These are phyloP conservation scores for Geotrypetes seraphini DNA, from an alignment of 2,797 vertebrate genomes.

Conservation along the genomic window DNA sequence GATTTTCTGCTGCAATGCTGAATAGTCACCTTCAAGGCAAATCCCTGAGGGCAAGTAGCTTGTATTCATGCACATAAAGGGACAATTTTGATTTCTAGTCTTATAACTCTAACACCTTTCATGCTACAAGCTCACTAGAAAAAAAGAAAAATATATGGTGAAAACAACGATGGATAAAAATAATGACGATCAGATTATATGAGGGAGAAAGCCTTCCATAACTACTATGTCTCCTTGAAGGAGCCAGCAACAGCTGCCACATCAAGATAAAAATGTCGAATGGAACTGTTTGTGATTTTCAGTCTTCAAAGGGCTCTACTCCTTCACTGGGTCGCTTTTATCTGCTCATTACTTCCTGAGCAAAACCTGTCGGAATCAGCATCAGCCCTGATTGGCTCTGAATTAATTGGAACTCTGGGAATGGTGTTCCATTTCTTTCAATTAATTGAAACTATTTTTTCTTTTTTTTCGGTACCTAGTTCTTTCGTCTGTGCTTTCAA, in stretches of 20 bases:
- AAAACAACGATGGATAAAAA: too few species aligned
- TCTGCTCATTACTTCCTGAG: conserved; percentile 36
- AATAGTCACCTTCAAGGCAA: too few species aligned
- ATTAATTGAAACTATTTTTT: conserved; percentile 34
- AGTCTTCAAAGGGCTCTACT: conserved; percentile 11
- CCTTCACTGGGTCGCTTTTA: neutral
- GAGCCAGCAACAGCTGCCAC: neutral
- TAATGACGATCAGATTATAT: too few species aligned
- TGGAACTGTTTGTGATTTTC: conserved; percentile 6
- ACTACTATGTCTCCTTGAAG: conserved; percentile 30
- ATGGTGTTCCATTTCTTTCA: conserved; percentile 20
- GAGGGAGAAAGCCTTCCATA: too few species aligned
- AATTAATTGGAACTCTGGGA: conserved; percentile 26
- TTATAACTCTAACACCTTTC: too few species aligned
- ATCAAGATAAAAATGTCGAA: neutral
- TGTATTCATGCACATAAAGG: too few species aligned
- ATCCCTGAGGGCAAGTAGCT: too few species aligned
- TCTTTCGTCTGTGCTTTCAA: neutral
- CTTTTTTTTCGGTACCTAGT: conserved; percentile 2
- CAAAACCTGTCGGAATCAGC: conserved; percentile 20
- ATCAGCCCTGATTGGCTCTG: conserved; percentile 14
- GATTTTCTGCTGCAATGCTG: too few species aligned
- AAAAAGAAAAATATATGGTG: too few species aligned
- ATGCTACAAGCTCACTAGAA: too few species aligned
- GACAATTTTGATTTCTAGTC: too few species aligned